Percentiles rank a stretch among this genome's conserved stretches.
These are phyloP conservation scores for Delia radicum DNA, from an alignment of 1,140 invertebrate genomes.

Conservation along the genomic window DNA sequence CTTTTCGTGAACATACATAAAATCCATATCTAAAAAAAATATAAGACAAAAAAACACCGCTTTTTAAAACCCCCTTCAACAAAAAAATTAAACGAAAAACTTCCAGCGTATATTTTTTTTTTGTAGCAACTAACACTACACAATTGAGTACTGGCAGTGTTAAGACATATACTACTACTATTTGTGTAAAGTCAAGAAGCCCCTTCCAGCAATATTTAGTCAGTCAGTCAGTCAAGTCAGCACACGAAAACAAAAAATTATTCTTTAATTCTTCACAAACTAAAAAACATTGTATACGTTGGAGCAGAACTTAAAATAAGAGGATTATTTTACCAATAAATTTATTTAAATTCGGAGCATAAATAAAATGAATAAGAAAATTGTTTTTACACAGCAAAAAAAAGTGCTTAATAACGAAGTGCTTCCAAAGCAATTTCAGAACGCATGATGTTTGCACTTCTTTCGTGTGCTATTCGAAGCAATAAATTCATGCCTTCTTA, in stretches of 20 bases:
- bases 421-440: too few species aligned
- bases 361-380: too few species aligned
- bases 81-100: not conserved
- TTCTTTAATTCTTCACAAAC: not conserved
- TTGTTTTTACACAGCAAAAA: too few species aligned
- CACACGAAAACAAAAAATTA: not conserved
- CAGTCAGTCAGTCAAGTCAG: too few species aligned
- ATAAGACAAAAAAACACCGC: not conserved
- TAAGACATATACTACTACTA: not conserved
- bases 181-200: not conserved
- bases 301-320: too few species aligned
- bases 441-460: too few species aligned
- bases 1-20: constrained; percentile 9
- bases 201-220: not conserved
- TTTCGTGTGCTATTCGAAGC: too few species aligned
- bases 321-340: too few species aligned
- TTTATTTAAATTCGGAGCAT: too few species aligned
- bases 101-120: not conserved
- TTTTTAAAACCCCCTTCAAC: not conserved
- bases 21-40: not conserved
- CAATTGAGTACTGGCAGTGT: constrained; percentile 32
- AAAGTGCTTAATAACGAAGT: too few species aligned
- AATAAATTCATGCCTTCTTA: too few species aligned
- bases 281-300: not conserved
- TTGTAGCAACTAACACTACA: not conserved